A percentile compares a stretch with the other conserved stretches of the same genome.
Evolutionary conservation across 2,888 invertebrate genomes (phyloP).

Genomic region (Andrena praecox): DNA sequence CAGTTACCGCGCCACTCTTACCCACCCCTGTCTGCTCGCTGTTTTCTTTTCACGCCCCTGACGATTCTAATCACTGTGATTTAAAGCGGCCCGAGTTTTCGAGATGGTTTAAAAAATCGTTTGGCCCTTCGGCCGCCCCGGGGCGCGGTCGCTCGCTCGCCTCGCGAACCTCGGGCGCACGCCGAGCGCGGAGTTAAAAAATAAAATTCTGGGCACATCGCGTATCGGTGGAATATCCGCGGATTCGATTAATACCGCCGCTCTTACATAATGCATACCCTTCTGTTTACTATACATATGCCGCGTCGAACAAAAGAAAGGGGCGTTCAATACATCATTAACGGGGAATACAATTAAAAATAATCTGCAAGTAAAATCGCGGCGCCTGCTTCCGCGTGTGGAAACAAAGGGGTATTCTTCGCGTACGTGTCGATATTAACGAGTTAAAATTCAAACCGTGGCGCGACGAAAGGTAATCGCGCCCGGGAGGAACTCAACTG

Average conservation of each 20-base stretch:
- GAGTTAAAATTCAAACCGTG: conserved; percentile 16
- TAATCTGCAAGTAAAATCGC: conserved; percentile 47
- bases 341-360: conserved; percentile 43
- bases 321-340: conserved; percentile 50
- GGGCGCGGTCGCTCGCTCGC: conserved; percentile 5
- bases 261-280: conserved; percentile 30
- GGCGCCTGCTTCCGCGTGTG: conserved; percentile 38
- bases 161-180: neutral
- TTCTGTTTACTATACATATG: conserved; percentile 36
- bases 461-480: conserved; percentile 11
- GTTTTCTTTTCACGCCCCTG: conserved; percentile 7
- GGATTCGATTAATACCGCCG: conserved; percentile 10
- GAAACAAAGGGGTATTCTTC: conserved; percentile 44
- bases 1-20: conserved; percentile 42
- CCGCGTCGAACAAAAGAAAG: conserved; percentile 32
- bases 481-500: conserved; percentile 2
- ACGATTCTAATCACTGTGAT: conserved; percentile 15
- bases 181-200: neutral
- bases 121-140: neutral
- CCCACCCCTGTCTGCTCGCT: neutral
- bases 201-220: too few relatives aligned
- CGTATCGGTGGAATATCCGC: conserved; percentile 6
- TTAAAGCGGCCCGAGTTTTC: conserved; percentile 6
- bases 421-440: conserved; percentile 42
- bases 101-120: conserved; percentile 13